These are phyloP conservation scores for Helicoverpa assulta DNA, from an alignment of 2,888 invertebrate genomes.

Conservation along the genomic window DNA sequence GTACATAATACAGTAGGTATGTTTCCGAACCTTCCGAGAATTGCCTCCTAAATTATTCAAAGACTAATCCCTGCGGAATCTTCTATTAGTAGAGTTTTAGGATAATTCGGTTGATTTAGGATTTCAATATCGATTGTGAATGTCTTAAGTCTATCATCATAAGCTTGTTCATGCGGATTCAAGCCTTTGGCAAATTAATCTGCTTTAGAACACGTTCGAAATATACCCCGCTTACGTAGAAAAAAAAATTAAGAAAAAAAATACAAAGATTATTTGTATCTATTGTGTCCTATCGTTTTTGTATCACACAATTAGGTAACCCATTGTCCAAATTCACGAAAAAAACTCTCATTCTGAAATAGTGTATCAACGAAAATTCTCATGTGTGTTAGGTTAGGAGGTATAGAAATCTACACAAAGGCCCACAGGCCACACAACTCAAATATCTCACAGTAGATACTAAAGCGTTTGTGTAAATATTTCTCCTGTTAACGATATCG, in stretches of 20 bases:
- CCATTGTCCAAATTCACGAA: too few species aligned
- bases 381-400: neutral
- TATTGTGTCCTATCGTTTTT: neutral
- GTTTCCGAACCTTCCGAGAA: constrained; percentile 1
- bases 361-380: neutral
- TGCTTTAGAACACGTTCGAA: constrained; percentile 20
- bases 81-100: neutral
- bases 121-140: neutral
- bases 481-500: constrained; percentile 41
- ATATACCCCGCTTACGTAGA: constrained; percentile 6
- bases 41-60: constrained; percentile 26
- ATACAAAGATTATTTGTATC: neutral
- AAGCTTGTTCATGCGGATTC: constrained; percentile 46
- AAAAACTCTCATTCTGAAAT: neutral
- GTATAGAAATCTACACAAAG: constrained; percentile 12
- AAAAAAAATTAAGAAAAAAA: neutral
- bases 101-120: neutral
- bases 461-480: constrained; percentile 54
- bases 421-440: constrained; percentile 23
- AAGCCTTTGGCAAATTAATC: constrained; percentile 42
- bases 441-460: constrained; percentile 33
- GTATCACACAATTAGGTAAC: neutral
- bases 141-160: constrained; percentile 2
- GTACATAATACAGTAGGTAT: neutral
- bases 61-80: neutral